Conservation (phyloP, 2,113 vertebrate species). For the Rhabdornis inornatus region DNA sequence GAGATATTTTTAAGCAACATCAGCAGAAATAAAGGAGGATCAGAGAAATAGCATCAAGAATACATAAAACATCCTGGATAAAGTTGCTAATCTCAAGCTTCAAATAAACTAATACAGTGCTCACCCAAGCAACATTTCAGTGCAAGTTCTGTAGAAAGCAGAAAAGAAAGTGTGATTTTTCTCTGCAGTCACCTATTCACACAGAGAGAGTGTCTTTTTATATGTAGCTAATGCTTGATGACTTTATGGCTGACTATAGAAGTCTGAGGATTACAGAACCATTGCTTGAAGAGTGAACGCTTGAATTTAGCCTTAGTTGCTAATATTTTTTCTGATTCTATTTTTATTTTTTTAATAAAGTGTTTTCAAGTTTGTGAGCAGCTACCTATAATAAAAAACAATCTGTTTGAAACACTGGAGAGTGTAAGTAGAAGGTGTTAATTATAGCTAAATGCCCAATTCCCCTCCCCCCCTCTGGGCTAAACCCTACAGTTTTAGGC, state of each 20-base stretch:
- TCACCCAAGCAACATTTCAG: neutral
- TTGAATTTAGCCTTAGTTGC: neutral
- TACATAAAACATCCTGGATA: neutral
- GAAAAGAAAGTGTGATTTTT: neutral
- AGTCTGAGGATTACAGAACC: neutral
- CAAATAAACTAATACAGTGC: neutral
- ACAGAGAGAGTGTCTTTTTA: neutral
- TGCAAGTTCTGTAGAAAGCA: neutral
- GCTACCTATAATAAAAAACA: constrained; percentile 1
- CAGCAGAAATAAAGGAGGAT: neutral
- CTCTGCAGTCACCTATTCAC: neutral
- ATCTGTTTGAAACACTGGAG: neutral
- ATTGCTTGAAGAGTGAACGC: neutral
- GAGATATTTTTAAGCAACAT: neutral
- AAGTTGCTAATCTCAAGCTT: neutral
- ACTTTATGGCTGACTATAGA: neutral
- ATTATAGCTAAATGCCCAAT: constrained; percentile 50
- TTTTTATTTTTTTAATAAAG: neutral
- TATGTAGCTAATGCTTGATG: neutral
- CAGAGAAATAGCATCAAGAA: neutral
- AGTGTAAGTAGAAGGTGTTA: constrained; percentile 57
- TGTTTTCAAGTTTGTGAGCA: constrained; percentile 16
- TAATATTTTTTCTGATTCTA: neutral
- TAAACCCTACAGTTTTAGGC: constrained; percentile 34
- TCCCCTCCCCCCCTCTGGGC: neutral